Evolutionary conservation across 1,140 invertebrate genomes (phyloP), one percentile per base, ranked within the genome.

Genomic region (Hesperophylax magnus): DNA sequence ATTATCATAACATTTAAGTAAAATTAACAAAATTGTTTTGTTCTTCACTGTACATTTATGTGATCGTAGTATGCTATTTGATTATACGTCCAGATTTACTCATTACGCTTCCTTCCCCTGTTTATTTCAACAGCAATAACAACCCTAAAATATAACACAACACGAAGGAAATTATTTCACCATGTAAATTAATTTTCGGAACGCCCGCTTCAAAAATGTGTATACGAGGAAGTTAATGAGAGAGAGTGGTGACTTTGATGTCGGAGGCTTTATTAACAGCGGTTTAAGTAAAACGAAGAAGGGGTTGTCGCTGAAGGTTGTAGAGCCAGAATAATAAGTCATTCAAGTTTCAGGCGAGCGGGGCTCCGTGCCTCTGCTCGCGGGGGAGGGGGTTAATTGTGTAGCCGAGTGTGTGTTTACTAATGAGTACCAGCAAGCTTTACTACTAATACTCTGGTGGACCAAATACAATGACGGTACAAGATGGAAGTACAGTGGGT

Each of bases 261-360:
- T 72, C 53, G 53, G 22, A 31, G 69, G 22, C 69, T 27, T 72
- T 72, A 72, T 72, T 72, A 72, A 72, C 69, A 72, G 47, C 11
- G 69, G 69, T 72, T 72, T 72, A 22, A 53, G 69, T 24, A 54
- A 72, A 72, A 53, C 47, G 69, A 24, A 31, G 47, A 54, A 72
- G 69, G 69, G 69, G 47, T 72, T 72, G 47, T 72, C 53, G 18
- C 39, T 27, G 20, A 18, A 53, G 39, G 14, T 22, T 15, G 60
- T 20, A n/a, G 60, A 34, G 47, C 22, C 11, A 17, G 47, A 0
- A 52, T 72, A 54, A 54, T 54, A 72, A 72, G 69, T 72, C 69
- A 56, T 72, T 72, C 52, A 22, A 72, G 20, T 72, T 52, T 47
- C 52, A 20, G 47, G 69, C 69, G 20, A 39, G 31, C 65, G 39